Evolutionary conservation across 2,888 invertebrate genomes (phyloP).

Genomic region (Ectropis crepuscularia): DNA sequence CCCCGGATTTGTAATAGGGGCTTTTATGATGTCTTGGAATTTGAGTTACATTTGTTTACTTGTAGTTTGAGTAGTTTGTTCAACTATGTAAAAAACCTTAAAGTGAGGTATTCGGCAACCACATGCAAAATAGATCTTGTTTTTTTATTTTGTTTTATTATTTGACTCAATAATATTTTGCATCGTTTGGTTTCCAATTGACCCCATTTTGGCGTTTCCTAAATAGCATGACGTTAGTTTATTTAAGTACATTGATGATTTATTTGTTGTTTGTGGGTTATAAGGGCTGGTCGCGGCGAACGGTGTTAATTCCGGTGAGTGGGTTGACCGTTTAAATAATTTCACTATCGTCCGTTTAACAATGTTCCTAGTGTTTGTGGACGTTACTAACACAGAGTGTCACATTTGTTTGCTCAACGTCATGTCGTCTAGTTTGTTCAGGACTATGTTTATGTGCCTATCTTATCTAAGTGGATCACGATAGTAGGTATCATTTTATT

Average conservation of each 20-base stretch:
- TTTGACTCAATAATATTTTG: neutral
- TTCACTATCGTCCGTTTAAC: conserved; percentile 56
- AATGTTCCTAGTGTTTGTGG: conserved; percentile 56
- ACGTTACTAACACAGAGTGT: conserved; percentile 55
- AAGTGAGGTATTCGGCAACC: conserved; percentile 16
- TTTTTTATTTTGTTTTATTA: neutral
- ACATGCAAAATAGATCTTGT: neutral
- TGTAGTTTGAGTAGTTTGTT: conserved; percentile 30
- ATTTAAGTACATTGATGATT: conserved; percentile 59
- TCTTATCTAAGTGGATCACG: conserved; percentile 23
- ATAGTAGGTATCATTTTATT: conserved; percentile 13
- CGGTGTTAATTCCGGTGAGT: conserved; percentile 76
- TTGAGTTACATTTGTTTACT: conserved; percentile 32
- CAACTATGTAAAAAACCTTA: neutral
- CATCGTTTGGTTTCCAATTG: conserved; percentile 8
- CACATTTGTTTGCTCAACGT: conserved; percentile 27
- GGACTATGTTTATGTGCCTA: conserved; percentile 20
- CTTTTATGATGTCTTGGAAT: conserved; percentile 39
- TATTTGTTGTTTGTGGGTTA: conserved; percentile 74
- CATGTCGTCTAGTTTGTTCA: conserved; percentile 21
- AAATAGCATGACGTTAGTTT: conserved; percentile 51
- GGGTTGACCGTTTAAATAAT: conserved; percentile 65
- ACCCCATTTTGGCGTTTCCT: conserved; percentile 25
- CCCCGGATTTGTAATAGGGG: conserved; percentile 36
- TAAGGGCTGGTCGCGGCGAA: conserved; percentile 71